phyloP scores from a whole-genome alignment of 2,113 vertebrate genomes.

The Nansenia antarctica region DNA sequence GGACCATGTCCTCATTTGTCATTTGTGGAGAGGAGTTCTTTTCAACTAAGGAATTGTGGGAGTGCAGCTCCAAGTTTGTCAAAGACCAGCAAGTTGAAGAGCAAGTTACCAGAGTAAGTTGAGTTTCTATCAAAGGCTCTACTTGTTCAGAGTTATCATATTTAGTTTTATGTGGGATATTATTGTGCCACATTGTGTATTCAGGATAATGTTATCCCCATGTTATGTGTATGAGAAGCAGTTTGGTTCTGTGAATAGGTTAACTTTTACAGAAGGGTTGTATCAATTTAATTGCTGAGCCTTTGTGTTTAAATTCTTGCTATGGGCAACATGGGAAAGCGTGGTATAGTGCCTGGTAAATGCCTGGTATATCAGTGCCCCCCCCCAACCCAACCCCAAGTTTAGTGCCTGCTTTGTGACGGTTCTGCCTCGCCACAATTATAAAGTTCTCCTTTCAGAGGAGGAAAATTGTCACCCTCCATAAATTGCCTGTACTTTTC shows the following conservation, averaged over 20 bases:
- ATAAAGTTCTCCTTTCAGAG: conserved; percentile 68
- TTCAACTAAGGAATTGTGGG: not conserved
- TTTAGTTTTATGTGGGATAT: not conserved
- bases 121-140: not conserved
- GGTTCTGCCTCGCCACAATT: conserved; percentile 46
- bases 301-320: not conserved
- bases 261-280: not conserved
- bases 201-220: too few species aligned
- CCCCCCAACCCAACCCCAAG: not conserved
- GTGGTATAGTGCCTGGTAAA: not conserved
- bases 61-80: not conserved
- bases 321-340: not conserved
- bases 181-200: too few species aligned
- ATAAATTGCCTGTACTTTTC: conserved; percentile 74
- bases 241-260: too few species aligned
- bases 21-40: conserved; percentile 17
- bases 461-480: conserved; percentile 69
- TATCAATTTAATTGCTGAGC: not conserved
- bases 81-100: not conserved
- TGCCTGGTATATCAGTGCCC: conserved; percentile 42
- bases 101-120: too few species aligned
- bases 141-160: not conserved
- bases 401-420: conserved; percentile 52
- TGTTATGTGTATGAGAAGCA: too few species aligned
- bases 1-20: conserved; percentile 55